phyloP scores from a whole-genome alignment of 2,888 invertebrate species.

The Deroplatys truncata region DNA sequence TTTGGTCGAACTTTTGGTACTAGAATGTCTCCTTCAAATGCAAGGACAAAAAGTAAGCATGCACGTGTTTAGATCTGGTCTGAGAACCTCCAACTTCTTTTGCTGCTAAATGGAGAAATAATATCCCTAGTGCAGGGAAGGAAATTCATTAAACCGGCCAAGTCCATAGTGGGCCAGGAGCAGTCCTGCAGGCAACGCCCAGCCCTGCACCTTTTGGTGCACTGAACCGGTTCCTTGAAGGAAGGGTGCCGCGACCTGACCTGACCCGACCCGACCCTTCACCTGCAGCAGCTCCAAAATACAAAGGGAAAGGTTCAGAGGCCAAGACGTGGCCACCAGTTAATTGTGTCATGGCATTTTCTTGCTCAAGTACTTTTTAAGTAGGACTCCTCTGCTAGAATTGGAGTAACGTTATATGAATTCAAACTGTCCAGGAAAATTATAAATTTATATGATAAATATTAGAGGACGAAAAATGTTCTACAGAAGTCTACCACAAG shows the following conservation, averaged over 20 bases:
- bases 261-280: not conserved
- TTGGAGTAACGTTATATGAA: too few relatives aligned
- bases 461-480: too few relatives aligned
- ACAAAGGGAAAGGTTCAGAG: not conserved
- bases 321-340: not conserved
- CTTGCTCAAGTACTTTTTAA: not conserved
- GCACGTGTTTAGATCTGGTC: too few relatives aligned
- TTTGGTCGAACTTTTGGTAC: too few relatives aligned
- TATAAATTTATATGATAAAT: too few relatives aligned
- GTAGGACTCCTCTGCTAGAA: not conserved
- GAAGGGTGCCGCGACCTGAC: not conserved
- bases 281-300: not conserved
- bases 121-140: not conserved
- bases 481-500: too few relatives aligned
- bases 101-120: not conserved
- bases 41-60: too few relatives aligned
- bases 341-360: not conserved
- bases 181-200: not conserved
- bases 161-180: not conserved
- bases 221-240: not conserved
- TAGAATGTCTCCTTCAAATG: too few relatives aligned
- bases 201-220: not conserved
- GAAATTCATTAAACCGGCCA: not conserved
- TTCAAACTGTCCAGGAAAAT: too few relatives aligned
- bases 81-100: not conserved